phyloP scores from a whole-genome alignment of 2,888 invertebrate genomes.

The Pterobdella sp. region DNA sequence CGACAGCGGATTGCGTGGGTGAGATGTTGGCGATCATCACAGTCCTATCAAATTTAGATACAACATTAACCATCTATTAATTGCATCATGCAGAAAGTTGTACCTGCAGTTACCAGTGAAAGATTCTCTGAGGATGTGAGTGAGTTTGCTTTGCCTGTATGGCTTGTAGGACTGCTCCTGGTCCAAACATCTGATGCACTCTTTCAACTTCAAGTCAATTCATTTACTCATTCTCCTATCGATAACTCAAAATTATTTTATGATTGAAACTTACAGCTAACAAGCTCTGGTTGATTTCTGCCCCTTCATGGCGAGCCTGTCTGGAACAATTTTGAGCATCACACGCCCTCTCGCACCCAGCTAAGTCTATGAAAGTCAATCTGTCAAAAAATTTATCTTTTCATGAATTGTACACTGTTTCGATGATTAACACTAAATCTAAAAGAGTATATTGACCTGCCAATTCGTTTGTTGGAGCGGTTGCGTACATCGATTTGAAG shows the following conservation, averaged over 20 bases:
- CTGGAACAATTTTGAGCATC: slow-evolving; percentile 47
- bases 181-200: slow-evolving; percentile 50
- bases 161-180: slow-evolving; percentile 49
- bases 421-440: not conserved
- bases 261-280: slow-evolving; percentile 44
- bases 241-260: too few relatives aligned
- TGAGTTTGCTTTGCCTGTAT: slow-evolving; percentile 51
- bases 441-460: slow-evolving; percentile 40
- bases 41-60: slow-evolving; percentile 35
- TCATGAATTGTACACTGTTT: not conserved
- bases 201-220: slow-evolving; percentile 43
- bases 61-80: too few relatives aligned
- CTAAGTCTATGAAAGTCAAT: slow-evolving; percentile 50
- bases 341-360: slow-evolving; percentile 50
- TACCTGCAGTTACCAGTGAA: slow-evolving; percentile 45
- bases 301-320: slow-evolving; percentile 50
- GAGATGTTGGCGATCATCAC: slow-evolving; percentile 51
- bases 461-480: slow-evolving; percentile 41
- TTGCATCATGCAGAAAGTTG: slow-evolving; percentile 13
- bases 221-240: not conserved
- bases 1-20: slow-evolving; percentile 45
- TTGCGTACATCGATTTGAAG: slow-evolving; percentile 47
- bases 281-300: slow-evolving; percentile 51
- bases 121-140: slow-evolving; percentile 50
- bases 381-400: slow-evolving; percentile 36